These are phyloP conservation scores for Micromussa lordhowensis DNA, from an alignment of 92 coral and sea anemone genomes.

Conservation along the genomic window DNA sequence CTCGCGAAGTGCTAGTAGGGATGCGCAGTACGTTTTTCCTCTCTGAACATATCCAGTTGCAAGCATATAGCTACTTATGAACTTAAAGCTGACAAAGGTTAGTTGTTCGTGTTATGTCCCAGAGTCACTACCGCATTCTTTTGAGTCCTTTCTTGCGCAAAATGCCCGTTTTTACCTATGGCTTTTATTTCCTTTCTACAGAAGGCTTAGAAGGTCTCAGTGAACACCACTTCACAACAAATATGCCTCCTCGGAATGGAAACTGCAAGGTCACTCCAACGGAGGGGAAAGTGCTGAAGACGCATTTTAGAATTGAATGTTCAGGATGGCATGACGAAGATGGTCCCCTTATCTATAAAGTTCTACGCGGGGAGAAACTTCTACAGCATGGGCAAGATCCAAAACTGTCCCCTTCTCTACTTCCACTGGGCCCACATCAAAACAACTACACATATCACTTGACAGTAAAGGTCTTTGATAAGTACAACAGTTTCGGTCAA, in stretches of 20 bases:
- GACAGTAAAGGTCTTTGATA: constrained; percentile 57
- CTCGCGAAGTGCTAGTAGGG: too few relatives aligned
- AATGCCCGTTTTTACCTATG: background rate
- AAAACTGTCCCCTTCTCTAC: constrained; percentile 6
- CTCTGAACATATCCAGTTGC: too few relatives aligned
- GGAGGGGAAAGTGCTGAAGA: constrained; percentile 57
- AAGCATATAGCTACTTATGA: too few relatives aligned
- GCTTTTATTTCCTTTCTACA: background rate
- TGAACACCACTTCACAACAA: constrained; percentile 53
- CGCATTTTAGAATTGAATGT: constrained; percentile 57
- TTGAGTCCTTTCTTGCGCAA: background rate
- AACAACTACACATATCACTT: constrained; percentile 38
- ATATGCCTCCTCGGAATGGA: constrained; percentile 69
- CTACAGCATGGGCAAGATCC: constrained; percentile 33
- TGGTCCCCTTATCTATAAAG: constrained; percentile 35
- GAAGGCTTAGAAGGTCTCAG: constrained; percentile 65
- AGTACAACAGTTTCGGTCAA: constrained; percentile 34
- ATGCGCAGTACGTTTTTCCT: too few relatives aligned
- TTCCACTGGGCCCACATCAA: constrained; percentile 42
- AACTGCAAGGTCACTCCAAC: constrained; percentile 57
- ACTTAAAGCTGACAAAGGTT: too few relatives aligned
- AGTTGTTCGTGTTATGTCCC: background rate
- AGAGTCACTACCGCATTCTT: background rate
- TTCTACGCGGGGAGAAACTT: constrained; percentile 25
- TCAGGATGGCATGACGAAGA: constrained; percentile 57